Percentiles rank a stretch among this genome's conserved stretches.
Conservation (phyloP, 2,888 invertebrate species). For the Ferrisia virgata region DNA sequence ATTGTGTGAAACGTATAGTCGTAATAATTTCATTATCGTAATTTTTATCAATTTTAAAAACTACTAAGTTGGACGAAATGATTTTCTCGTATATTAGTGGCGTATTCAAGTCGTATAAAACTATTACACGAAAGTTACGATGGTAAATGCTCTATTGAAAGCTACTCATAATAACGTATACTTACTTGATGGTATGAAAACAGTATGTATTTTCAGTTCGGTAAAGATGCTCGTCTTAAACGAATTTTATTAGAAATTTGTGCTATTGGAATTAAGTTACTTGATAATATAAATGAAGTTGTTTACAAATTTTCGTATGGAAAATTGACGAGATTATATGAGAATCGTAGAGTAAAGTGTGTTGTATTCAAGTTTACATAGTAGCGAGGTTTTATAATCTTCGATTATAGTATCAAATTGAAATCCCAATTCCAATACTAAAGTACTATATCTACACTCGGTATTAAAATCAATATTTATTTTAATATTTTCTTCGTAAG, state of each 20-base stretch:
- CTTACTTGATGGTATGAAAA: neutral
- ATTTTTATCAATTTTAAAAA: slow-evolving; percentile 16
- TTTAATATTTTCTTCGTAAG: neutral
- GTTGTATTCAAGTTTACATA: neutral
- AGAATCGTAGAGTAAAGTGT: neutral
- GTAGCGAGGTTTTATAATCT: too few relatives aligned
- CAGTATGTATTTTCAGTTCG: neutral
- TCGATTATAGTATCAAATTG: neutral
- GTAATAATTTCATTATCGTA: slow-evolving; percentile 26
- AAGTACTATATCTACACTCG: too few relatives aligned
- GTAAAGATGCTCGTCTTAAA: neutral
- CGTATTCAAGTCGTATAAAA: neutral
- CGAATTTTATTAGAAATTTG: neutral
- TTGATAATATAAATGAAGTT: too few relatives aligned
- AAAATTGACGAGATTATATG: neutral
- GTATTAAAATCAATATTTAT: neutral
- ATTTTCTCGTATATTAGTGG: neutral
- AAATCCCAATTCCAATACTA: neutral
- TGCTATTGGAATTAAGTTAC: too few relatives aligned
- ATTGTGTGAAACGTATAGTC: slow-evolving; percentile 4
- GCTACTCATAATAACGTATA: neutral
- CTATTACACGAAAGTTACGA: neutral
- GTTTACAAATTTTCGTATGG: too few relatives aligned
- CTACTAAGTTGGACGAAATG: neutral
- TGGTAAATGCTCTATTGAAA: neutral